phyloP scores from a whole-genome alignment of 92 coral and sea anemone genomes.

The Phenganax marumi region DNA sequence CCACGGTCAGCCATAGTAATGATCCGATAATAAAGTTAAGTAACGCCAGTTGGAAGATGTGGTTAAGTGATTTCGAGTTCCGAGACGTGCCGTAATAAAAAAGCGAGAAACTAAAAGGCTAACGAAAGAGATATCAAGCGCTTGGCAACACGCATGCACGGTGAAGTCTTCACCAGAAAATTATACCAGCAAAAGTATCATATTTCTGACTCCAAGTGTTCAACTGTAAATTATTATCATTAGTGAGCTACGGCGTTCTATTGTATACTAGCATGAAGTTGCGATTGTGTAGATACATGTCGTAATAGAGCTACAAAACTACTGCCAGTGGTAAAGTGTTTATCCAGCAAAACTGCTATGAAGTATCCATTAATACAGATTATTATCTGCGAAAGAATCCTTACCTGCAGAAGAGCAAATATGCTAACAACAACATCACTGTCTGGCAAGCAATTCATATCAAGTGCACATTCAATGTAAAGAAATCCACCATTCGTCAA shows the following conservation, averaged over 20 bases:
- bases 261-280: no score
- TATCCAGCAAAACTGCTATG: background rate
- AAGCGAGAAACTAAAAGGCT: conserved; percentile 78
- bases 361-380: background rate
- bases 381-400: no score
- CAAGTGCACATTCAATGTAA: no score
- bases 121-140: background rate
- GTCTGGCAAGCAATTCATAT: no score
- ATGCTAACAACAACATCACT: background rate
- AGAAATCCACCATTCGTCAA: no score
- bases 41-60: conserved; percentile 69
- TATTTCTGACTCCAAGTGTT: background rate
- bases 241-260: no score
- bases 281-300: no score
- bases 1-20: conserved; percentile 83
- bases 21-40: conserved; percentile 80
- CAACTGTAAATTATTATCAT: no score
- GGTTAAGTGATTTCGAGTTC: conserved; percentile 50
- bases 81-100: conserved; percentile 73
- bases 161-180: background rate
- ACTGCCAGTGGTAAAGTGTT: background rate
- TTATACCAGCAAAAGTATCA: background rate
- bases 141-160: no score
- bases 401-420: conserved; percentile 1
- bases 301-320: no score